Base-by-base conservation (phyloP, 2,113 vertebrate genomes). In the Ciconia maguari region DNA sequence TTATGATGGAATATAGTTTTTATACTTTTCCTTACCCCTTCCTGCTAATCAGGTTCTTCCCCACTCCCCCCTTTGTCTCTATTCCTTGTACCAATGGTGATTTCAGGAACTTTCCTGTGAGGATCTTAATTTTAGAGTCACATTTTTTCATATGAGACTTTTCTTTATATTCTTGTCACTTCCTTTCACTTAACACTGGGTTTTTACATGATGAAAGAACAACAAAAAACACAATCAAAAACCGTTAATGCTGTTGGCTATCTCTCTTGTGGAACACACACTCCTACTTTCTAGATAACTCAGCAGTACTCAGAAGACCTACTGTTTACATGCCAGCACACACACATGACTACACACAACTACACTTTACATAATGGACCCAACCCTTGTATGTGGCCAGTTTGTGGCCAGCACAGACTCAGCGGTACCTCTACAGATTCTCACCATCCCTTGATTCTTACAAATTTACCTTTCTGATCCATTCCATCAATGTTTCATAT, bases 381-480 rank as follows among this genome's bases (percentile, higher is more conserved):
- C 41, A 71, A 4, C 18, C 26, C n/a, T 48, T 70, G 16, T 38
- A 20, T 19, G 24, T 55, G 51, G 42, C 36, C 60, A 41, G 52
- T 69, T 25, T 62, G 29, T 69, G 38, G 41, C 10, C 58, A 86
- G 41, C 8, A 48, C 29, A 68, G 32, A 41, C 21, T 52, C 65
- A 62, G 18, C 0, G 0, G 42, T 51, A 34, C 34, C 25, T 83
- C 27, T 58, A 36, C 2, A 0, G 30, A 57, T 77, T 66, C 65
- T 61, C 60, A 69, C 5, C 2, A 4, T 34, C 42, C 48, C 42
- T 79, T 64, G 25, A 64, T 87, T 54, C 55, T 79, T 48, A 48
- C 2, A 70, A 41, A 69, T 58, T 83, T 83, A 69, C 15, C 6
- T 55, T 71, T 55, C 81, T 82, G 36, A 66, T 51, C 27, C 15